Percentiles rank a stretch among this genome's conserved stretches.
These are phyloP conservation scores for Pomatostomus ruficeps DNA, from an alignment of 2,113 vertebrate genomes.

Conservation along the genomic window DNA sequence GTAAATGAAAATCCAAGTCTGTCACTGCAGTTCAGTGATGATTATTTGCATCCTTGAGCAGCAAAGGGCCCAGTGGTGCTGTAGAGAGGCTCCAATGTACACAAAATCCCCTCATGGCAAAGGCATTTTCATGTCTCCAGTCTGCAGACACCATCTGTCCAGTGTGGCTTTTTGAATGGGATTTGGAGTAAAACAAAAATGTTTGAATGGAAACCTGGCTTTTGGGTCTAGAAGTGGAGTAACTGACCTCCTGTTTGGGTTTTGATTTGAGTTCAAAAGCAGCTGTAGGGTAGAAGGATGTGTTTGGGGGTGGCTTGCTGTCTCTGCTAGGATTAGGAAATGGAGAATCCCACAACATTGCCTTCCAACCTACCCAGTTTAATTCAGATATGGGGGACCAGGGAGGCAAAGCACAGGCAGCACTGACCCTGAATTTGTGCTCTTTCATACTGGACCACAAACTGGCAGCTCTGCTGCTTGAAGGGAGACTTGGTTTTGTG, in stretches of 20 bases:
- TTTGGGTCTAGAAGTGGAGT: neutral
- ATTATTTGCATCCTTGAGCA: neutral
- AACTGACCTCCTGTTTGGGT: neutral
- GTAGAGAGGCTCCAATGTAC: neutral
- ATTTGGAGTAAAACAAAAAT: neutral
- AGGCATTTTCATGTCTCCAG: neutral
- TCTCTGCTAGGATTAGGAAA: neutral
- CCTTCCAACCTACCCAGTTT: neutral
- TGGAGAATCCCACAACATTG: neutral
- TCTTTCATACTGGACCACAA: neutral
- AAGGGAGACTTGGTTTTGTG: neutral
- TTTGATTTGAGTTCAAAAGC: neutral
- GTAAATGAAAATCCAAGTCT: neutral
- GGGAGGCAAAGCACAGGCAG: neutral
- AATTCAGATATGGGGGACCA: neutral
- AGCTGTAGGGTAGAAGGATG: neutral
- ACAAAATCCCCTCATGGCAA: accelerated
- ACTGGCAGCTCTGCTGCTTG: neutral
- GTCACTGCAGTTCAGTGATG: neutral
- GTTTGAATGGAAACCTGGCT: neutral
- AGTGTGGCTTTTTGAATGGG: neutral
- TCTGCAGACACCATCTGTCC: neutral
- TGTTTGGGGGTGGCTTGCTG: neutral
- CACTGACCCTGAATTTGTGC: neutral
- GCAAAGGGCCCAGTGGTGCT: neutral